These are phyloP conservation scores for Morelia viridis DNA, from an alignment of 2,797 vertebrate genomes.

Conservation along the genomic window DNA sequence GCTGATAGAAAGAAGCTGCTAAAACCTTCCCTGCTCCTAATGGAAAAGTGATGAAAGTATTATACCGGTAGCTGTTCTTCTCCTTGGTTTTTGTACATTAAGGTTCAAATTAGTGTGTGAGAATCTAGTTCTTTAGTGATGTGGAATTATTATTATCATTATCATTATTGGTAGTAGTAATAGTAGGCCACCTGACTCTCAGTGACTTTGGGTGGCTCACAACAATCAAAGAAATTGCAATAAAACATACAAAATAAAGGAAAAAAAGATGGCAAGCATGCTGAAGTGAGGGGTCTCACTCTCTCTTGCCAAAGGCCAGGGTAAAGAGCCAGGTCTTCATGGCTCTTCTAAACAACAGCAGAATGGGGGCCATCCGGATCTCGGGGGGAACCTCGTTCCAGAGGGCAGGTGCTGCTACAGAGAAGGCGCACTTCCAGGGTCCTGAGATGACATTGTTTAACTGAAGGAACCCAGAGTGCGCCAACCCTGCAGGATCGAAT, in stretches of 20 bases:
- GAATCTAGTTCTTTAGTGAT: background rate
- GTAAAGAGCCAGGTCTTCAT: background rate
- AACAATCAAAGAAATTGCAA: background rate
- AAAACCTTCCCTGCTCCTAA: background rate
- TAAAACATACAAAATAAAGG: background rate
- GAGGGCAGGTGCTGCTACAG: background rate
- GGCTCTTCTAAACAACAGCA: no score
- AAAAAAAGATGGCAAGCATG: background rate
- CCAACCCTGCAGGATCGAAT: background rate
- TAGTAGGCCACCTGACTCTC: background rate
- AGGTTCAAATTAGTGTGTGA: background rate
- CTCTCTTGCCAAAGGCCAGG: background rate
- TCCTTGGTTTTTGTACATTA: background rate
- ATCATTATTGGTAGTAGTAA: no score
- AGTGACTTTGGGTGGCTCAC: background rate
- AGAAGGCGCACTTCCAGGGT: background rate
- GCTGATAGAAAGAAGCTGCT: no score
- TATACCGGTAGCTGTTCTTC: background rate
- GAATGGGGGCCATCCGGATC: no score
- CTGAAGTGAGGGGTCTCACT: background rate
- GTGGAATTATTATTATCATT: background rate
- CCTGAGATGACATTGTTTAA: background rate
- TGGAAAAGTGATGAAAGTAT: background rate
- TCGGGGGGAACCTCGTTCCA: no score
- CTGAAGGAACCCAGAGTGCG: background rate